Evolutionary conservation across 2,797 vertebrate species (phyloP).

Genomic region (Crotalus adamanteus): DNA sequence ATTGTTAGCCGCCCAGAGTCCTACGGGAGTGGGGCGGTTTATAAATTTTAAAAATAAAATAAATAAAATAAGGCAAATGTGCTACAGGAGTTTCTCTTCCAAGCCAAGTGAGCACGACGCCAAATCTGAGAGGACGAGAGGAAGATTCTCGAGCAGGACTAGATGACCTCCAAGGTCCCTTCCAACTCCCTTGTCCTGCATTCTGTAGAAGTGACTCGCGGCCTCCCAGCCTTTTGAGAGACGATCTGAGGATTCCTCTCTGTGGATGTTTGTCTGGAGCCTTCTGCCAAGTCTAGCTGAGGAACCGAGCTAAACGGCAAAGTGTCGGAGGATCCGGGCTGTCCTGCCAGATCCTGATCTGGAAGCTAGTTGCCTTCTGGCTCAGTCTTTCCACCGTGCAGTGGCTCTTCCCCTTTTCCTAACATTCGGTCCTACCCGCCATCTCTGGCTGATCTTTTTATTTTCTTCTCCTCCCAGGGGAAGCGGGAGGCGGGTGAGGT

Average conservation of each 20-base stretch:
- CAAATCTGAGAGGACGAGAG: neutral
- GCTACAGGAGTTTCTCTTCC: neutral
- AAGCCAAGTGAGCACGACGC: neutral
- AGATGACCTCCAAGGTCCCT: neutral
- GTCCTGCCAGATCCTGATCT: neutral
- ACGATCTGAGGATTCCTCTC: neutral
- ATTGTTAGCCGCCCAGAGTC: no score
- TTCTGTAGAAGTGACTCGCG: neutral
- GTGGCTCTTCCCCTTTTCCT: neutral
- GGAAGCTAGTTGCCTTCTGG: neutral
- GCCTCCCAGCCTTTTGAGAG: neutral
- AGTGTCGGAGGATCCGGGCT: neutral
- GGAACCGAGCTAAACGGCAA: neutral
- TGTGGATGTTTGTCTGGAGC: neutral
- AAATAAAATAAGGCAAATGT: neutral
- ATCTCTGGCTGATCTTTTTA: neutral
- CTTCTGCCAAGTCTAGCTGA: neutral
- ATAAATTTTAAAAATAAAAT: no score
- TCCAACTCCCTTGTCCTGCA: neutral
- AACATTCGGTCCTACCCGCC: neutral
- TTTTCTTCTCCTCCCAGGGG: neutral
- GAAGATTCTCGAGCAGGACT: neutral
- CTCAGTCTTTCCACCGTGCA: neutral
- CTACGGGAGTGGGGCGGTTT: no score
- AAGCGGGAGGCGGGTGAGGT: neutral